Evolutionary conservation across 2,113 vertebrate genomes (phyloP), one percentile per base, ranked within the genome.

Genomic region (Indicator indicator): DNA sequence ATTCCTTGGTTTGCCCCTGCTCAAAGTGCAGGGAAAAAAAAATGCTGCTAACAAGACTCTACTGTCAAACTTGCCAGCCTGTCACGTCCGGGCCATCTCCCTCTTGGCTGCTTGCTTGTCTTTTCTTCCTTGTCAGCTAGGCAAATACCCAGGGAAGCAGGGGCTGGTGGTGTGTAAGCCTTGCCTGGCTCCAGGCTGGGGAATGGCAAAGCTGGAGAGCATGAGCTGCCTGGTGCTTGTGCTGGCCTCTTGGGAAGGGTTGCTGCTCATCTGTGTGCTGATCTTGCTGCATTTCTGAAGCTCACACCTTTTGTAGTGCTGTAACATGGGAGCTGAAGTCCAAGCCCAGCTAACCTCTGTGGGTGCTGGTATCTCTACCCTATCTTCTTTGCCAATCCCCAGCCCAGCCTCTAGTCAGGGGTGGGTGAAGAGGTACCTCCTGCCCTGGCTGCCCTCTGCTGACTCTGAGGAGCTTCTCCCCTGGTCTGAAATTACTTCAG

Each of bases 31-130:
- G 56, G 59, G 54, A 27, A 30, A 17, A 21, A 21, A 71, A 85
- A 83, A 1, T 0, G 1, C 75, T 83, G 33, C 72, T 88, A 75
- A 86, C 56, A 48, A 88, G 94, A 84, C 68, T 93, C 26, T 60
- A 64, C 42, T 93, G 93, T 94, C 87, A 56, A 8, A 58, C 58
- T 86, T 26, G 26, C 89, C 81, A 77, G 93, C 64, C 71, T 94
- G 82, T 97, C 87, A 67, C 36, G 71, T 95, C 71, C 84, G 88
- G 60, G 11, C 82, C 4, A 2, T 85, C 79, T 94, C 48, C 59
- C 78, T 62, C 55, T 55, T 63, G 46, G 32, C 56, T 55, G 33
- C 28, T 71, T 21, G 4, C 12, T 33, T 32, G 6, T 33, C 28
- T 19, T 36, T 32, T 16, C 30, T 42, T 71, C 4, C 40, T 63